Base-by-base conservation (phyloP, 2,888 invertebrate genomes). In the Callimorpha dominula region DNA sequence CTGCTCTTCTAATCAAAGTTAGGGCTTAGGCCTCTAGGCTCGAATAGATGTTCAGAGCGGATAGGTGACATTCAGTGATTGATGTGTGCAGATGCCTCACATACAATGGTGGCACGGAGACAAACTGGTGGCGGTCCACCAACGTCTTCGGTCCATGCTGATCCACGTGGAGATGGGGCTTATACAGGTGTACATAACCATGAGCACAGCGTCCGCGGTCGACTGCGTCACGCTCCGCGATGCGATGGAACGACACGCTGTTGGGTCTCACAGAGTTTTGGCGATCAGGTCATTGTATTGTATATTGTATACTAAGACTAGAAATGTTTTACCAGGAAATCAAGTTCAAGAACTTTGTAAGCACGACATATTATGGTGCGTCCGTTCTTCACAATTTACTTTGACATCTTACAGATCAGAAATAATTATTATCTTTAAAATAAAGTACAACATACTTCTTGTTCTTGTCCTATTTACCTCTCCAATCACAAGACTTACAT, bases 131-230 rank as follows among this genome's bases (percentile, higher is more conserved):
- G 40, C 70, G 0, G 50, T 93, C 2, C 87, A 95, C 85, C 78
- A 82, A 15, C 92, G 94, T 0, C 79, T 95, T 60, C 88, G 89
- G 12, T 81, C 81, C 6, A 83, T 91, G 83, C 81, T 93, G 46
- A 69, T 94, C 3, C 86, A 84, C 70, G 96, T 96, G 17, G 96
- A 96, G 80, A 85, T 97, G 50, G 96, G 96, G 0, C 94, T 96
- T 82, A 94, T 96, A 81, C 93, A 96, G 46, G 92, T 97, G 77
- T 97, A 97, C 87, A 95, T 97, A 80, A 96, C 97, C 9, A 93
- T 96, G 73, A 90, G 87, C 63, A 95, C 96, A 0, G 96, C 96
- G 4, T 95, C 96, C 11, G 96, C 96, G 1, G 85, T 96, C n/a
- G 96, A 96, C 79, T 96, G 96, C 81, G 90, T 78, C 71, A 91